Base-by-base conservation (phyloP, 1,140 invertebrate genomes). In the Eriosoma lanigerum region DNA sequence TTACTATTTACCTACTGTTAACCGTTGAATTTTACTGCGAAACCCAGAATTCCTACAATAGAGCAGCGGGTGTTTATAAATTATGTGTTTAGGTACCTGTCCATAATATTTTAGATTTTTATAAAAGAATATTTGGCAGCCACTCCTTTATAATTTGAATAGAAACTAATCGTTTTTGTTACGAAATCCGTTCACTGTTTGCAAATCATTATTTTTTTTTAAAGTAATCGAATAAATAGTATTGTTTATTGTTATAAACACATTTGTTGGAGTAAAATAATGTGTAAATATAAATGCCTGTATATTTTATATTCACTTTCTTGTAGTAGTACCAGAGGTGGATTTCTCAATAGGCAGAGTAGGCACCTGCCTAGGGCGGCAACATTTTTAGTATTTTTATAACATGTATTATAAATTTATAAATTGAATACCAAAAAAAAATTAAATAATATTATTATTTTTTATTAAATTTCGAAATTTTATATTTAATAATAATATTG, bases 241-340 rank as follows among this genome's bases (percentile, higher is more conserved):
- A 62, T 62, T 26, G 26, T 62, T 9, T 29, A 62, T 62, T 62
- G 26, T 62, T 62, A 62, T 62, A 24, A 62, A 29, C 26, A 29
- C 15, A 24, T 29, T 62, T 9, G 26, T 62, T 29, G 24, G 24
- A 15, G 58, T 26, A 29, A 26, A 62, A 17, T 26, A 29, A 26
- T 26, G 58, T 62, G 17, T 62, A 62, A 6, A 29, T 62, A 17
- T 62, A 26, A 19, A 62, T 62, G 58, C 29, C 29, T 19, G 15
- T 62, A 15, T 62, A 62, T 62, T 62, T 60, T n/a, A n/a, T n/a
- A n/a, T n/a, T 62, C 58, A 62, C 15, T 62, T 24, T 62, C n/a
- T n/a, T n/a, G n/a, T n/a, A n/a, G n/a, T n/a, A n/a, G n/a, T n/a
- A n/a, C n/a, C n/a, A n/a, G n/a, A n/a, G n/a, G n/a, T n/a, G n/a